Evolutionary conservation across 1,140 invertebrate genomes (phyloP).

Genomic region (Eueides isabella): DNA sequence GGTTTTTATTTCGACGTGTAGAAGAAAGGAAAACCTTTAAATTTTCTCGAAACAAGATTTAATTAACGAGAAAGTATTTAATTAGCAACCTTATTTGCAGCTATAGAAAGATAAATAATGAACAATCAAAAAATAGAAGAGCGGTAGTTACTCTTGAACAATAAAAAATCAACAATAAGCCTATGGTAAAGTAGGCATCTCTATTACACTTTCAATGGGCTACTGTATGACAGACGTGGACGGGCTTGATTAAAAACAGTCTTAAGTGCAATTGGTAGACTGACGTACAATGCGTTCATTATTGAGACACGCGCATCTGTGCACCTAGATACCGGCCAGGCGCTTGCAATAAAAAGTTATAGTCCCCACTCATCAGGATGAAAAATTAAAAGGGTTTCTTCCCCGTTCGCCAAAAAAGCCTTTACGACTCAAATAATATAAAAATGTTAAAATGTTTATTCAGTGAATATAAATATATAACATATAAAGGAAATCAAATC

Average conservation of each 20-base stretch:
- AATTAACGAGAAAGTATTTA: too few relatives aligned
- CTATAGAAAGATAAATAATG: too few relatives aligned
- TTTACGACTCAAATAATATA: neutral
- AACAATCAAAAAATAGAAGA: too few relatives aligned
- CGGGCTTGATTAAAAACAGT: slow-evolving; percentile 78
- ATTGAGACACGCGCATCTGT: slow-evolving; percentile 60
- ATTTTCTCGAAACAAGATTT: too few relatives aligned
- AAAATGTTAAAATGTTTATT: neutral
- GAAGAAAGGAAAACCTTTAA: too few relatives aligned
- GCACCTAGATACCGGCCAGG: slow-evolving; percentile 36
- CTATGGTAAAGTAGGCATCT: slow-evolving; percentile 2
- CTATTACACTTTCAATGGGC: slow-evolving; percentile 1
- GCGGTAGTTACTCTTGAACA: too few relatives aligned
- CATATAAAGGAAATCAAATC: too few relatives aligned
- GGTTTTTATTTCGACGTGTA: too few relatives aligned
- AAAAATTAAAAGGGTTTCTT: slow-evolving; percentile 23
- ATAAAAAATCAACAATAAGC: too few relatives aligned
- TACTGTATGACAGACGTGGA: slow-evolving; percentile 61
- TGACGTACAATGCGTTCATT: slow-evolving; percentile 77
- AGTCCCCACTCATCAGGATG: slow-evolving; percentile 34
- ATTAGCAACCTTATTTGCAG: too few relatives aligned
- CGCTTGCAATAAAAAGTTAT: slow-evolving; percentile 35
- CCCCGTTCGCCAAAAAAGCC: slow-evolving; percentile 16
- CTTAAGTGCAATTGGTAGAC: slow-evolving; percentile 55
- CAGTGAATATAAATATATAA: neutral